These are phyloP conservation scores for Drosophila orosa DNA, from an alignment of 1,140 invertebrate genomes.

Conservation along the genomic window DNA sequence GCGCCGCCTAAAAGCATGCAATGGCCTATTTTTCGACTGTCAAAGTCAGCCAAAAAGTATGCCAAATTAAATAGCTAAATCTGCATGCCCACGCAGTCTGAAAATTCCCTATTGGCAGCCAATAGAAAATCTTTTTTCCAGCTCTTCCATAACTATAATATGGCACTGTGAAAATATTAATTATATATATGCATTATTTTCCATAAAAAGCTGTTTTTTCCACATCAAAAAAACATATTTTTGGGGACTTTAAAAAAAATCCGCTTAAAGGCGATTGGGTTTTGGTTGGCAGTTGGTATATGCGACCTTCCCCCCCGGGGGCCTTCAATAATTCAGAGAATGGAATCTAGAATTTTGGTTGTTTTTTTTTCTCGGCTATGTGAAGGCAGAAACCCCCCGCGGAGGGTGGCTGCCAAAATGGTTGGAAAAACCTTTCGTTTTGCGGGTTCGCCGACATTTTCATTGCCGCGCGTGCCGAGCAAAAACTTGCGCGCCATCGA, in stretches of 20 bases:
- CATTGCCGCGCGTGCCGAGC: slow-evolving; percentile 26
- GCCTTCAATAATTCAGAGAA: slow-evolving; percentile 42
- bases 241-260: slow-evolving; percentile 28
- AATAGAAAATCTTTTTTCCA: background rate
- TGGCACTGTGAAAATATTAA: slow-evolving; percentile 5
- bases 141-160: slow-evolving; percentile 3
- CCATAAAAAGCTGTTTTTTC: background rate
- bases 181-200: slow-evolving; percentile 9
- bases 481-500: slow-evolving; percentile 49
- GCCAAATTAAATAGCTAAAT: slow-evolving; percentile 7
- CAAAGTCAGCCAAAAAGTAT: slow-evolving; percentile 30
- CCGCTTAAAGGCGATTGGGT: slow-evolving; percentile 21
- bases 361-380: background rate
- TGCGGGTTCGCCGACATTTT: slow-evolving; percentile 34
- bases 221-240: slow-evolving; percentile 21
- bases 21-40: background rate
- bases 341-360: slow-evolving; percentile 15
- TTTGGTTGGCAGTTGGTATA: slow-evolving; percentile 4
- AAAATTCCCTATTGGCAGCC: slow-evolving; percentile 3
- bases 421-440: slow-evolving; percentile 27
- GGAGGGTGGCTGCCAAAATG: slow-evolving; percentile 23
- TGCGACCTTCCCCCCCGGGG: slow-evolving; percentile 4
- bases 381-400: background rate
- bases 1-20: slow-evolving; percentile 15
- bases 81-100: slow-evolving; percentile 1